Evolutionary conservation across 2,797 vertebrate species (phyloP), one percentile per base, ranked within the genome.

Genomic region (Coregonus sp.): DNA sequence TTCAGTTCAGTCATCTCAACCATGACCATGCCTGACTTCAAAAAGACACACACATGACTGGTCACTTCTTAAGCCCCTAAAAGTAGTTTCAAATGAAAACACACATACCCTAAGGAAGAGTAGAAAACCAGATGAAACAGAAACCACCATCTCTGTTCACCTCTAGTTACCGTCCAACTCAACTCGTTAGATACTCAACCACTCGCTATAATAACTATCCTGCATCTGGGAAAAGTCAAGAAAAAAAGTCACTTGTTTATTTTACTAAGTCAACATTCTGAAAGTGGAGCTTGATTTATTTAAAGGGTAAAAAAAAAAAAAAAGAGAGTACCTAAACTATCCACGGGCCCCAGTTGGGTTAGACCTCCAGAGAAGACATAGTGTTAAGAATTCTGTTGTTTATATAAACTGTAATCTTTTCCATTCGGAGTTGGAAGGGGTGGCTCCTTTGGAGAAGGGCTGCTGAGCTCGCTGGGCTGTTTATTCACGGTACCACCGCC

Each of bases 361-460:
- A 87, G 94, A 94, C 94, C 94, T 95, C 94, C 94, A 94, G 91
- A 92, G 91, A 91, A 81, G 94, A 90, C 91, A 89, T 91, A 84
- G 91, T 93, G 92, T 94, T 89, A 94, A 93, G 94, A 95, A 95
- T 95, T 94, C 92, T 93, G 91, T 93, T 95, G 94, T 95, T 95
- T 95, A 95, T 93, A 92, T 94, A 93, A 94, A 94, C 93, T 94
- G 93, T 95, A 94, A 95, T 95, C 94, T 94, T 94, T 95, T 95
- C 94, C 94, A 95, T 94, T 95, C 86, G 90, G 86, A 91, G 92
- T 89, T 91, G 88, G 85, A 89, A 93, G 89, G 86, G 67, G 51
- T 86, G 82, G 79, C 85, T 85, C 69, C 81, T 87, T 80, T 78
- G 73, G 65, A 81, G 84, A 84, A 72, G 89, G 85, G 78, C 81